phyloP scores from a whole-genome alignment of 2,888 invertebrate species.

The Sesia apiformis region DNA sequence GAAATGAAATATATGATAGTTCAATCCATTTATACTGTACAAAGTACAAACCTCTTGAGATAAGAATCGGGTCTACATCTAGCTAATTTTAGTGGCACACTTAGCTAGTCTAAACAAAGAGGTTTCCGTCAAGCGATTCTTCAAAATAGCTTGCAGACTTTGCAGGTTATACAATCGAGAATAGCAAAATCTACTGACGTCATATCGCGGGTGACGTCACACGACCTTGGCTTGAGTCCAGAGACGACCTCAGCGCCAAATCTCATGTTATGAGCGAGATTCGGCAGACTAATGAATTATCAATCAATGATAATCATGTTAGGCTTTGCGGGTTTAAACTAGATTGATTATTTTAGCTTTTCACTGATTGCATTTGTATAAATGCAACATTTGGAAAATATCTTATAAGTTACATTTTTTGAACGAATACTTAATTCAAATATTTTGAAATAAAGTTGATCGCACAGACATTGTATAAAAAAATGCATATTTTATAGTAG shows the following conservation, averaged over 20 bases:
- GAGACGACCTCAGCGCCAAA: slow-evolving; percentile 1
- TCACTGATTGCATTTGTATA: too few relatives aligned
- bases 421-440: too few relatives aligned
- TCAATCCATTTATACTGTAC: neutral
- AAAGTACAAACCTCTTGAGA: slow-evolving; percentile 4
- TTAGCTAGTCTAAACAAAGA: slow-evolving; percentile 7
- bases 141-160: slow-evolving; percentile 10
- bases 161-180: slow-evolving; percentile 4
- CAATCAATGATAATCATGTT: neutral
- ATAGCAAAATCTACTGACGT: slow-evolving; percentile 14
- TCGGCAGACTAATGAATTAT: neutral
- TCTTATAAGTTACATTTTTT: too few relatives aligned
- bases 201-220: slow-evolving; percentile 24
- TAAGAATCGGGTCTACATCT: slow-evolving; percentile 4
- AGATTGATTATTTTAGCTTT: too few relatives aligned
- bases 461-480: too few relatives aligned
- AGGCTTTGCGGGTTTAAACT: too few relatives aligned
- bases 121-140: slow-evolving; percentile 4
- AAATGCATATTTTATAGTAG: too few relatives aligned
- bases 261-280: neutral
- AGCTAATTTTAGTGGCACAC: slow-evolving; percentile 7
- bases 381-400: too few relatives aligned
- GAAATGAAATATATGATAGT: neutral
- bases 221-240: slow-evolving; percentile 23
- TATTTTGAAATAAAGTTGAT: too few relatives aligned